phyloP scores from a whole-genome alignment of 2,113 vertebrate species.

The Pholis gunnellus region DNA sequence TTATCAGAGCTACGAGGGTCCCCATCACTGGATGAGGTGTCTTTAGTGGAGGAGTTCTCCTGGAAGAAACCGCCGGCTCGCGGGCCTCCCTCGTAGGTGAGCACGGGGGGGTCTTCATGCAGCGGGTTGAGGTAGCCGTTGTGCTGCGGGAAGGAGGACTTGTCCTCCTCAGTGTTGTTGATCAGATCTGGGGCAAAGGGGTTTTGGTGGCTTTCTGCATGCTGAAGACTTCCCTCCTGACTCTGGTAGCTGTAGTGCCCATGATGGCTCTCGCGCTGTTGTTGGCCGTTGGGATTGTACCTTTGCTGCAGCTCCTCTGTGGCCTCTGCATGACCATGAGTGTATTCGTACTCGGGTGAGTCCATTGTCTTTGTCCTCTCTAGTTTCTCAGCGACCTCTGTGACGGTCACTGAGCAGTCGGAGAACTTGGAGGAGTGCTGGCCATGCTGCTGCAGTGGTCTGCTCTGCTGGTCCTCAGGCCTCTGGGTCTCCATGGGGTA shows the following conservation, averaged over 20 bases:
- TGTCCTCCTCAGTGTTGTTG: conserved; percentile 77
- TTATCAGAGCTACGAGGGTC: conserved; percentile 84
- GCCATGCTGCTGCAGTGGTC: conserved; percentile 38
- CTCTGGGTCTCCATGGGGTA: conserved; percentile 79
- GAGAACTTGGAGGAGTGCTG: conserved; percentile 62
- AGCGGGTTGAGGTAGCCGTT: conserved; percentile 80
- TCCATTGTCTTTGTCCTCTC: conserved; percentile 78
- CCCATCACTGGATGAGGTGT: conserved; percentile 83
- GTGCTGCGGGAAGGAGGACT: conserved; percentile 73
- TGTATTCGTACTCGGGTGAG: conserved; percentile 75
- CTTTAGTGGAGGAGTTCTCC: conserved; percentile 80
- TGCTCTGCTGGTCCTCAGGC: conserved; percentile 70
- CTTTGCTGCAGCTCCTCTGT: conserved; percentile 61
- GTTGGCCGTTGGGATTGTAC: conserved; percentile 41
- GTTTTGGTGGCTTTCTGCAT: conserved; percentile 66
- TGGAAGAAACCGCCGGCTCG: conserved; percentile 74
- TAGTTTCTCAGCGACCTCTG: conserved; percentile 83
- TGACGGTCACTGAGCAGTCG: conserved; percentile 76
- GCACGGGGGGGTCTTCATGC: conserved; percentile 83
- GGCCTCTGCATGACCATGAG: conserved; percentile 43
- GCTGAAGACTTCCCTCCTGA: conserved; percentile 57
- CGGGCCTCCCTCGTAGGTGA: conserved; percentile 81
- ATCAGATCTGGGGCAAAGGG: conserved; percentile 80
- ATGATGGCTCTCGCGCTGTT: conserved; percentile 56
- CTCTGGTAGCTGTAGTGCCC: conserved; percentile 51